Evolutionary conservation across 2,888 invertebrate species (phyloP), one percentile per base, ranked within the genome.

Genomic region (Antitype chi): DNA sequence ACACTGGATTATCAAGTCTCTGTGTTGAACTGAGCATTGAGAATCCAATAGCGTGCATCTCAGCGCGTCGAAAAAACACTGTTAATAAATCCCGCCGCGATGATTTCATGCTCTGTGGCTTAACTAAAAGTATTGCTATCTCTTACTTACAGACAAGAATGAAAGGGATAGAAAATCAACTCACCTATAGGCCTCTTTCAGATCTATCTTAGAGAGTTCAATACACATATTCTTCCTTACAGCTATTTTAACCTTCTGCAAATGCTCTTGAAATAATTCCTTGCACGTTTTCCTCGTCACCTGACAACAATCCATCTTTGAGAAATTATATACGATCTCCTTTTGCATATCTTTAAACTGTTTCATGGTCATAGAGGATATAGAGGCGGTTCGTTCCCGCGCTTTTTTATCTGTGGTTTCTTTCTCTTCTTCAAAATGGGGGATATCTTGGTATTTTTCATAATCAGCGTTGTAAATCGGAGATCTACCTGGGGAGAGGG

Each of bases 331-430:
- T 0, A 91, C 88, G 3, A 96, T 90, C 73, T 95, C 94, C 80
- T 94, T 96, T 83, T 95, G 96, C 76, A 94, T 67, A 76, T 96
- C 96, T 23, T 96, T 96, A 68, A 93, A 96, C 53, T 94, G 93
- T 74, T 95, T 94, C 93, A 94, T 91, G 0, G 93, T 93, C 92
- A 94, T 91, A 0, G 92, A 90, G 0, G 90, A 89, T 0, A 88
- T 75, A 0, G 93, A 92, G 1, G 81, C 63, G 0, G 88, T 88
- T 2, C 92, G 85, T 32, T 91, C 90, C 25, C 88, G 80, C 74
- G 76, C 76, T 72, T 90, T 90, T 53, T 89, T 88, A 7, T 91
- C 89, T 57, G 77, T 87, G 49, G 62, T 79, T 4, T 85, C 88
- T 32, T 88, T 88, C 11, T 84, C 86, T 2, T 93, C 93, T 0